These are phyloP conservation scores for Pardosa pseudoannulata DNA, from an alignment of 2,888 invertebrate genomes.

Conservation along the genomic window DNA sequence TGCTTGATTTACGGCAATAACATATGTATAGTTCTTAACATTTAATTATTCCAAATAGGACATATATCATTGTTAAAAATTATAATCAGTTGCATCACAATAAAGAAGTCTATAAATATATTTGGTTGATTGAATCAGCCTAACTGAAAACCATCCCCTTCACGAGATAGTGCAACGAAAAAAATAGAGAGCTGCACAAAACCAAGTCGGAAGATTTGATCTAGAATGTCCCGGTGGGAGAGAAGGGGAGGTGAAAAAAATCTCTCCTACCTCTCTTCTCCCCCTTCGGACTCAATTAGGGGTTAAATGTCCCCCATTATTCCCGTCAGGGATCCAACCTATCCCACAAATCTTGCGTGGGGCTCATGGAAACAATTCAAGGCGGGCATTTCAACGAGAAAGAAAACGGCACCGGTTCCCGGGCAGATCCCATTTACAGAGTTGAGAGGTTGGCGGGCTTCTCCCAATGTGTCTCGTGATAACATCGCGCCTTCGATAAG, in stretches of 20 bases:
- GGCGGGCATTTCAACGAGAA: slow-evolving; percentile 16
- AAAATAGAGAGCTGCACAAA: background rate
- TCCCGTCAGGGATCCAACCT: slow-evolving; percentile 62
- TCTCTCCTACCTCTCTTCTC: slow-evolving; percentile 21
- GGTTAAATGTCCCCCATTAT: slow-evolving; percentile 72
- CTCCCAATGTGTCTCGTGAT: slow-evolving; percentile 44
- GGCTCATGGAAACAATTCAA: slow-evolving; percentile 5
- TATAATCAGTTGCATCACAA: too few relatives aligned
- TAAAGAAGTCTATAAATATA: too few relatives aligned
- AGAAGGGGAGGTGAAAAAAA: slow-evolving; percentile 10
- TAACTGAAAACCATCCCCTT: background rate
- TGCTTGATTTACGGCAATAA: too few relatives aligned
- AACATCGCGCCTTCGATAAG: slow-evolving; percentile 61
- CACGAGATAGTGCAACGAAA: background rate
- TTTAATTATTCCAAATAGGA: too few relatives aligned
- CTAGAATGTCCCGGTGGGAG: background rate
- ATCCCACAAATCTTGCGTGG: slow-evolving; percentile 68
- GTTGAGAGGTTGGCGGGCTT: background rate
- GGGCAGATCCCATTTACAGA: slow-evolving; percentile 44
- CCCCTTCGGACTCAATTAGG: slow-evolving; percentile 66
- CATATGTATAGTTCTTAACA: too few relatives aligned
- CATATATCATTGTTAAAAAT: too few relatives aligned
- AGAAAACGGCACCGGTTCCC: slow-evolving; percentile 25
- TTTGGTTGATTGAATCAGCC: too few relatives aligned
- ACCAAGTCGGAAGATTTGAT: slow-evolving; percentile 33